Percentiles rank a stretch among this genome's conserved stretches.
These are phyloP conservation scores for Eupithecia inturbata DNA, from an alignment of 2,888 invertebrate species.

Conservation along the genomic window DNA sequence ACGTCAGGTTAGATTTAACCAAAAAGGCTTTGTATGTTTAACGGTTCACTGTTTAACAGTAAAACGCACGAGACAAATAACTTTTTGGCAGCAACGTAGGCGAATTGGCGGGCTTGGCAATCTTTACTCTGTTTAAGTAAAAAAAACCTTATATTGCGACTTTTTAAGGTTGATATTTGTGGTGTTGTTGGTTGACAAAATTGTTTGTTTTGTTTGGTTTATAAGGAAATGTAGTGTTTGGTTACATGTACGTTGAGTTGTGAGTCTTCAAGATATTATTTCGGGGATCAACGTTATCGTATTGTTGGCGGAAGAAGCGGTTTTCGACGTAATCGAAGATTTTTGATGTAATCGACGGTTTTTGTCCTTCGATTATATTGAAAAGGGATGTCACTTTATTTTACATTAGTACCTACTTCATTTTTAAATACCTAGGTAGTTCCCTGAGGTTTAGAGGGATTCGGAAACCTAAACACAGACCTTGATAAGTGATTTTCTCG, in stretches of 20 bases:
- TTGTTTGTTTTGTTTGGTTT: conserved; percentile 59
- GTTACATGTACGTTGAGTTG: conserved; percentile 67
- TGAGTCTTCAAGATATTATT: conserved; percentile 63
- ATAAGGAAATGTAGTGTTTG: conserved; percentile 69
- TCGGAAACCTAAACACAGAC: too few relatives aligned
- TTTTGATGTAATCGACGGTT: neutral
- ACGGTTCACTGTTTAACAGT: conserved; percentile 74
- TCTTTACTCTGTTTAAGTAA: conserved; percentile 18
- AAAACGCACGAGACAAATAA: conserved; percentile 74
- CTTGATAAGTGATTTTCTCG: too few relatives aligned
- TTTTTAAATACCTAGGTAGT: too few relatives aligned
- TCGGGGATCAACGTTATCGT: conserved; percentile 64
- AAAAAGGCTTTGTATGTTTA: conserved; percentile 62
- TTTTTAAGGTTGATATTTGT: conserved; percentile 31
- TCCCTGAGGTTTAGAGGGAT: too few relatives aligned
- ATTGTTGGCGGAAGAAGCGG: conserved; percentile 43
- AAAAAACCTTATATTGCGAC: conserved; percentile 15
- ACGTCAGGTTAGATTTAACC: conserved; percentile 37
- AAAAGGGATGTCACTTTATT: neutral
- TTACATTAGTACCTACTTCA: neutral
- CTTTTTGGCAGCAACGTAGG: conserved; percentile 69
- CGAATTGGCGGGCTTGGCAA: conserved; percentile 46
- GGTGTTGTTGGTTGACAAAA: conserved; percentile 33
- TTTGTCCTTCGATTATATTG: neutral
- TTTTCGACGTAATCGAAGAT: conserved; percentile 41